Percentiles rank a stretch among this genome's conserved stretches.
phyloP scores from a whole-genome alignment of 2,797 vertebrate genomes.

The Chromis chromis region DNA sequence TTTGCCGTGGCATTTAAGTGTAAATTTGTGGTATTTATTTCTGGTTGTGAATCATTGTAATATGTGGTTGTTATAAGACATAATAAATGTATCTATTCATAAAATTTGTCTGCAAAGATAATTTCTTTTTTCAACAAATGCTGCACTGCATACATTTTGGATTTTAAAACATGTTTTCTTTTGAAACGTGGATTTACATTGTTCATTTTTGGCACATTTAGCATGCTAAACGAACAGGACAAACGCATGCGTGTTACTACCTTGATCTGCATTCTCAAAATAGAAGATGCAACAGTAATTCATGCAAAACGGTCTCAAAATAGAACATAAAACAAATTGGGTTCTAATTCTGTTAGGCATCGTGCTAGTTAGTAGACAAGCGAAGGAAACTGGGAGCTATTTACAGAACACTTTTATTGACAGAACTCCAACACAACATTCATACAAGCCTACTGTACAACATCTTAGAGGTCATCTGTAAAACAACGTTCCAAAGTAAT shows the following conservation, averaged over 20 bases:
- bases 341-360: neutral
- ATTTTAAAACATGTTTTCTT: neutral
- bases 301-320: constrained; percentile 13
- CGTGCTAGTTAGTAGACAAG: constrained; percentile 30
- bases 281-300: neutral
- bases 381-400: constrained; percentile 20
- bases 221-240: neutral
- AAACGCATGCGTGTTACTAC: constrained; percentile 10
- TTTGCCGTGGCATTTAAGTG: constrained; percentile 26
- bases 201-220: constrained; percentile 4
- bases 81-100: constrained; percentile 62
- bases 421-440: constrained; percentile 77
- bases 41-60: constrained; percentile 24
- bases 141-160: neutral
- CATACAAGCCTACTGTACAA: constrained; percentile 70
- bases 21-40: constrained; percentile 30
- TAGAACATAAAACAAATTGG: neutral
- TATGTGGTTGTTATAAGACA: constrained; percentile 2
- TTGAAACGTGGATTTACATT: neutral
- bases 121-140: neutral
- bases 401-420: constrained; percentile 82
- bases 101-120: neutral
- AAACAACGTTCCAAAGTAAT: constrained; percentile 61
- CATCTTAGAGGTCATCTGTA: constrained; percentile 61
- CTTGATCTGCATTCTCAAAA: neutral